Percentiles rank a stretch among this genome's conserved stretches.
Evolutionary conservation across 35 echinoderm and acorn worm genomes (phyloP).

Genomic region (Heliocidaris tuberculata): DNA sequence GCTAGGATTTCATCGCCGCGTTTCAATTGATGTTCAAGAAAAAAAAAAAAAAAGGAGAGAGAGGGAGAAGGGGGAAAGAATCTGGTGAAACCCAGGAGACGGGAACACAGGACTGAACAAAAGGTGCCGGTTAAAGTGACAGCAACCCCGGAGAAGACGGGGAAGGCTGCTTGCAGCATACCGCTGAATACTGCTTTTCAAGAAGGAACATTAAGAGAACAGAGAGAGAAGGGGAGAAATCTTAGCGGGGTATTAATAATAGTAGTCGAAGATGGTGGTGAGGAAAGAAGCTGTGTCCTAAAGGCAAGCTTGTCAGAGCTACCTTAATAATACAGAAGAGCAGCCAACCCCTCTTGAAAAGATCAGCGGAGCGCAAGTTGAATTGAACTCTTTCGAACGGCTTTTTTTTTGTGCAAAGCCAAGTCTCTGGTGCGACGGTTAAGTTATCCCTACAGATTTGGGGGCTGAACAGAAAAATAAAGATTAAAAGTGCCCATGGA

Average conservation of each 20-base stretch:
- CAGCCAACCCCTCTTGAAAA: background rate
- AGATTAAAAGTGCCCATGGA: slow-evolving; percentile 45
- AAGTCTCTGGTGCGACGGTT: background rate
- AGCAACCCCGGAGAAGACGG: slow-evolving; percentile 26
- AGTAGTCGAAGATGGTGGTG: background rate
- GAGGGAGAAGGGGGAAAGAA: background rate
- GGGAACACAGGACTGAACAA: slow-evolving; percentile 18
- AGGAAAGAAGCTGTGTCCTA: slow-evolving; percentile 23
- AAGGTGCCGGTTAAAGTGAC: slow-evolving; percentile 33
- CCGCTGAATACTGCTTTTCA: background rate
- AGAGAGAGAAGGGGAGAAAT: background rate
- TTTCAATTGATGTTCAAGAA: background rate
- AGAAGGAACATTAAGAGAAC: background rate
- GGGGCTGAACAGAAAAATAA: slow-evolving; percentile 30
- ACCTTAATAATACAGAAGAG: background rate
- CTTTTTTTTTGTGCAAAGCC: background rate
- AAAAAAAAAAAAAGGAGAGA: background rate
- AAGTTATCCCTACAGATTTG: slow-evolving; percentile 36
- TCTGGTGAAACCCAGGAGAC: slow-evolving; percentile 23
- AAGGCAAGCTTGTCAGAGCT: slow-evolving; percentile 40
- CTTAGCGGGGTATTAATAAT: background rate
- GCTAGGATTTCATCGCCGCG: slow-evolving; percentile 45
- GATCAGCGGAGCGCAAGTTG: slow-evolving; percentile 30
- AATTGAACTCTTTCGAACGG: slow-evolving; percentile 32
- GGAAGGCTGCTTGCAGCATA: background rate